Evolutionary conservation across 2,888 invertebrate genomes (phyloP).

Genomic region (Bombylius major): DNA sequence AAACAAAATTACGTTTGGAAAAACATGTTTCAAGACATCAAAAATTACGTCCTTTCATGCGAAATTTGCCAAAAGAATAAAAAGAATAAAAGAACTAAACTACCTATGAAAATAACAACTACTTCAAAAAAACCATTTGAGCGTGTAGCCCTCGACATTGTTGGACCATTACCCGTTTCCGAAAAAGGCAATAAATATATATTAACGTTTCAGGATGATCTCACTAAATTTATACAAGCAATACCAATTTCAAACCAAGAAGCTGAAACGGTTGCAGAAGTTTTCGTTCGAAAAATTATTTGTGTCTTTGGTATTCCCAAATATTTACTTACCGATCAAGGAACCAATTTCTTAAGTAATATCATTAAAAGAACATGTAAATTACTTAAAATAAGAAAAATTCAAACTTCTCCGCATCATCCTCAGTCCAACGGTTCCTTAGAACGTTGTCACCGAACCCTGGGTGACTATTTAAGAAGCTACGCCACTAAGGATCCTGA

Average conservation of each 20-base stretch:
- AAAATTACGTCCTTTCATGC: conserved; percentile 1
- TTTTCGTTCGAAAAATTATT: background rate
- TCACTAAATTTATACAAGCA: background rate
- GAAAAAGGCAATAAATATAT: background rate
- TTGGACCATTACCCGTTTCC: background rate
- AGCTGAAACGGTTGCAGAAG: too few relatives aligned
- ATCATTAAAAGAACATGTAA: conserved; percentile 15
- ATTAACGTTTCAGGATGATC: background rate
- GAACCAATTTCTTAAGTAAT: background rate
- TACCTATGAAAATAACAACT: conserved; percentile 6
- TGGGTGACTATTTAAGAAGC: conserved; percentile 23
- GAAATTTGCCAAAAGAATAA: conserved; percentile 3
- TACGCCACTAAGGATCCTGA: conserved; percentile 19
- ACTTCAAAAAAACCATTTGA: background rate
- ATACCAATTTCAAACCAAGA: background rate
- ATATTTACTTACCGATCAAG: background rate
- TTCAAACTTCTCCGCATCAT: conserved; percentile 3
- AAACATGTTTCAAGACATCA: conserved; percentile 7
- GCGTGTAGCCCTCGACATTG: background rate
- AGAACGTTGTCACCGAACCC: conserved; percentile 23
- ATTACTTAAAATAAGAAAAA: background rate
- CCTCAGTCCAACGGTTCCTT: conserved; percentile 19
- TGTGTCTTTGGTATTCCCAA: background rate
- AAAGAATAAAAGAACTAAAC: background rate
- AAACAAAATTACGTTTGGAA: background rate